Evolutionary conservation across 2,113 vertebrate species (phyloP).

Genomic region (Tringa solitaria): DNA sequence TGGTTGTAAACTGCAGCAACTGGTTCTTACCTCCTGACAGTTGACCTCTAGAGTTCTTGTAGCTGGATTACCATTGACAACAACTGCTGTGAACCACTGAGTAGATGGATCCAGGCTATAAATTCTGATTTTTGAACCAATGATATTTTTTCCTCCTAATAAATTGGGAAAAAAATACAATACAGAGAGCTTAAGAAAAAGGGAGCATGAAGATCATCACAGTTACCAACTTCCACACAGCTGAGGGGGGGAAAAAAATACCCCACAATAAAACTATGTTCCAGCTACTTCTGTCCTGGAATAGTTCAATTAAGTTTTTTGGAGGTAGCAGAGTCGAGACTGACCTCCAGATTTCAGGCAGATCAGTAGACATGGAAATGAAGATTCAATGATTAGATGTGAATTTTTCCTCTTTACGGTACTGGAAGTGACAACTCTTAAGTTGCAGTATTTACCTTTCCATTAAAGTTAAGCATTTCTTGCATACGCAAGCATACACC

Average conservation of each 20-base stretch:
- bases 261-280: neutral
- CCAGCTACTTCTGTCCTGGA: neutral
- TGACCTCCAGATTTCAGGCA: neutral
- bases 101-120: conserved; percentile 80
- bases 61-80: conserved; percentile 74
- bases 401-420: neutral
- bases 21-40: conserved; percentile 76
- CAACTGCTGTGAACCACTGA: conserved; percentile 79
- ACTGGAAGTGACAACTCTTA: neutral
- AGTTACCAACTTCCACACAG: neutral
- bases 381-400: neutral
- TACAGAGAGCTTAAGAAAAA: neutral
- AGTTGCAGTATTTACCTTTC: neutral
- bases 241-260: neutral
- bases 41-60: conserved; percentile 77
- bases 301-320: neutral
- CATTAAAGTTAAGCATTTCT: neutral
- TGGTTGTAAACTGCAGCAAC: neutral
- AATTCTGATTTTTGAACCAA: conserved; percentile 80
- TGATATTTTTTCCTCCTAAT: conserved; percentile 76
- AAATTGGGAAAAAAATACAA: neutral
- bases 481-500: neutral
- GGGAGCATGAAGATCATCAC: neutral
- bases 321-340: neutral
- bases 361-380: neutral